phyloP scores from a whole-genome alignment of 2,113 vertebrate species.

The Erythrocercus mccallii region DNA sequence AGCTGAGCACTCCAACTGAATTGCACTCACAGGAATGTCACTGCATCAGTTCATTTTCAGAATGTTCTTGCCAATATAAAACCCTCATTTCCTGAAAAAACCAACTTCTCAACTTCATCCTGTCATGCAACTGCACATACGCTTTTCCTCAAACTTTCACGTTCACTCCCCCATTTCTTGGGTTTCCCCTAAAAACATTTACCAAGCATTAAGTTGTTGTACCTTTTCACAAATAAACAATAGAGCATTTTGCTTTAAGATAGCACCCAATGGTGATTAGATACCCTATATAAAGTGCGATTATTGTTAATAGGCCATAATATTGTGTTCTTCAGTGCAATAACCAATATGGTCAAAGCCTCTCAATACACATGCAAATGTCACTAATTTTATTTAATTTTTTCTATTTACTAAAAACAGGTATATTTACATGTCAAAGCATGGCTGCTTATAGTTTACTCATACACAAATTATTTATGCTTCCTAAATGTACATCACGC shows the following conservation, averaged over 20 bases:
- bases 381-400: constrained; percentile 49
- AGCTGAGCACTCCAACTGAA: neutral
- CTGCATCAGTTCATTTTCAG: neutral
- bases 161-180: constrained; percentile 1
- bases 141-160: neutral
- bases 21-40: neutral
- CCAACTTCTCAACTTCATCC: neutral
- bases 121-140: constrained; percentile 4
- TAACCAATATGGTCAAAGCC: constrained; percentile 80
- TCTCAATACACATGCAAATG: constrained; percentile 72
- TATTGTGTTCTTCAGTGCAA: constrained; percentile 80
- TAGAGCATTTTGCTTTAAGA: constrained; percentile 60
- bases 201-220: constrained; percentile 42
- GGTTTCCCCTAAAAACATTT: constrained; percentile 57
- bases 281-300: constrained; percentile 80
- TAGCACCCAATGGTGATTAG: constrained; percentile 79
- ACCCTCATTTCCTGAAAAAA: neutral
- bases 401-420: constrained; percentile 52
- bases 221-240: constrained; percentile 65
- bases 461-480: constrained; percentile 38
- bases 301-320: constrained; percentile 74
- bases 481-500: constrained; percentile 57
- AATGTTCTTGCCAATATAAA: constrained; percentile 49
- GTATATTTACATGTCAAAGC: constrained; percentile 69
- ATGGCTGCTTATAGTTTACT: constrained; percentile 34